These are phyloP conservation scores for Herminia tarsipennalis DNA, from an alignment of 2,888 invertebrate species.

Conservation along the genomic window DNA sequence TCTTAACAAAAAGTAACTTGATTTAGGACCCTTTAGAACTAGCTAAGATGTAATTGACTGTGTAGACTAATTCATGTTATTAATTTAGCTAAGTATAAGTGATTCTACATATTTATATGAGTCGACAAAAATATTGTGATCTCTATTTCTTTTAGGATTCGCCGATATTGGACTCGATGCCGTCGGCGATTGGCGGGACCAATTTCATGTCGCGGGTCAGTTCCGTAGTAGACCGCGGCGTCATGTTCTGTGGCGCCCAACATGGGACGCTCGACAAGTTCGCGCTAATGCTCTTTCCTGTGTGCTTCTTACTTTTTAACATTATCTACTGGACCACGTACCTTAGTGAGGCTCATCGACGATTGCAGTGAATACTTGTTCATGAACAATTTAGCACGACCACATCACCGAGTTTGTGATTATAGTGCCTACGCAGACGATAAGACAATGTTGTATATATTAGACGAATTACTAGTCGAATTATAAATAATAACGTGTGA, in stretches of 20 bases:
- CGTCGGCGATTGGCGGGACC: conserved; percentile 58
- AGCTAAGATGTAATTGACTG: conserved; percentile 18
- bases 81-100: neutral
- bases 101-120: neutral
- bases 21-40: conserved; percentile 20
- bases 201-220: conserved; percentile 65
- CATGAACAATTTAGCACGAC: conserved; percentile 26
- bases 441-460: conserved; percentile 66
- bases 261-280: conserved; percentile 86
- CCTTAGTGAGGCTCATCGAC: conserved; percentile 82
- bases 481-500: conserved; percentile 49
- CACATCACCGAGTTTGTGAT: conserved; percentile 38
- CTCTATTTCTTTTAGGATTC: conserved; percentile 66
- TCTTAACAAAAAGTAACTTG: conserved; percentile 15
- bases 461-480: conserved; percentile 75
- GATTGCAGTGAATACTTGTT: conserved; percentile 49
- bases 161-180: conserved; percentile 75
- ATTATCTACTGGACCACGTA: conserved; percentile 87
- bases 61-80: conserved; percentile 19
- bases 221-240: conserved; percentile 78
- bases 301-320: conserved; percentile 85
- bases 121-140: conserved; percentile 11
- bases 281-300: conserved; percentile 86
- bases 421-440: conserved; percentile 57
- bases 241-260: conserved; percentile 87